Evolutionary conservation across 2,113 vertebrate species (phyloP).

Genomic region (Orientallactaga bullata): DNA sequence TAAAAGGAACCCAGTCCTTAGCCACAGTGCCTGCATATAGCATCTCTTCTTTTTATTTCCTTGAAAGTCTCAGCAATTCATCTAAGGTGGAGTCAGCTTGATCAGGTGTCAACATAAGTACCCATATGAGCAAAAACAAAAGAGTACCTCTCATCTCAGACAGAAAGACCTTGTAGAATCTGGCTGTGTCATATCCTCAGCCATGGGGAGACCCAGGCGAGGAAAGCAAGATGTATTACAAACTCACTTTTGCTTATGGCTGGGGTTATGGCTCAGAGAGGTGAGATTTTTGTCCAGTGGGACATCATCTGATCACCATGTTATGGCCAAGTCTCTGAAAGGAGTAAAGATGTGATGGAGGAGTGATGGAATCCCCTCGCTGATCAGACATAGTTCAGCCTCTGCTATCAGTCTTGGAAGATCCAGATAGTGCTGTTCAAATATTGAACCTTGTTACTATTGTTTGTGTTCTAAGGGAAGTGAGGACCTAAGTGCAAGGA

Average conservation of each 20-base stretch:
- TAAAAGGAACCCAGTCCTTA: too few relatives aligned
- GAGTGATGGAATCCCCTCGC: background rate
- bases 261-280: background rate
- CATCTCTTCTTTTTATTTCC: too few relatives aligned
- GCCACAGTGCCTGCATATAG: too few relatives aligned
- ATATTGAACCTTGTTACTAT: background rate
- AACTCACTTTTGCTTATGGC: background rate
- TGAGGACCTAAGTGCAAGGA: background rate
- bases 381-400: background rate
- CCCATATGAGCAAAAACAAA: too few relatives aligned
- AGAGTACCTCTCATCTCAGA: too few relatives aligned
- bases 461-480: background rate
- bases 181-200: background rate
- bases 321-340: background rate
- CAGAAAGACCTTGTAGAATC: too few relatives aligned
- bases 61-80: too few relatives aligned
- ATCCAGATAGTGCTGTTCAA: background rate
- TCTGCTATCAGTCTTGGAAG: background rate
- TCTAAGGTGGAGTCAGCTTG: too few relatives aligned
- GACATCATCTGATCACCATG: background rate
- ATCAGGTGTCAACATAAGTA: too few relatives aligned
- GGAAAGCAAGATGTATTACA: background rate
- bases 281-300: background rate
- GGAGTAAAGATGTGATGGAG: background rate
- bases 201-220: background rate